Percentiles rank a stretch among this genome's conserved stretches.
Conservation (phyloP, 2,113 vertebrate genomes). For the Arenaria interpres region DNA sequence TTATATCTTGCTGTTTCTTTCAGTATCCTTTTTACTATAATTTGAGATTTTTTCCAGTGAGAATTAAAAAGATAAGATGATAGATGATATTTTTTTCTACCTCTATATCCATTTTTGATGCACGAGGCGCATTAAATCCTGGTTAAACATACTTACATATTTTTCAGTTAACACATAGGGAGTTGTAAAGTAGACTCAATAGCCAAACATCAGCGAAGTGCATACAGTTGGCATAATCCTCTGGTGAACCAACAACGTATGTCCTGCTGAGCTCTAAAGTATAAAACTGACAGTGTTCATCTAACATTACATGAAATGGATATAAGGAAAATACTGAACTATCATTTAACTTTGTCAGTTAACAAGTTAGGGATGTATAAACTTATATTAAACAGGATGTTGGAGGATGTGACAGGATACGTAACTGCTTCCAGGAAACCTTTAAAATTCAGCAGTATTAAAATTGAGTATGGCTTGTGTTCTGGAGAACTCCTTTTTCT, state of each 20-base stretch:
- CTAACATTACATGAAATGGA: neutral
- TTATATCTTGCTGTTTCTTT: neutral
- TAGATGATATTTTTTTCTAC: neutral
- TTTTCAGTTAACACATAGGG: neutral
- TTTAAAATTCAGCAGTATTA: neutral
- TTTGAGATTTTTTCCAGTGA: neutral
- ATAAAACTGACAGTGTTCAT: neutral
- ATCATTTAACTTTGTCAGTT: neutral
- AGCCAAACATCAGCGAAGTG: neutral
- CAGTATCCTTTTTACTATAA: neutral
- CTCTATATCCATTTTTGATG: neutral
- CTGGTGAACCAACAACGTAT: neutral
- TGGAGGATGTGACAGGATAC: neutral
- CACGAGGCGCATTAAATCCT: neutral
- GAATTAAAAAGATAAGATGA: neutral
- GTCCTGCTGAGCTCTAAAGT: neutral
- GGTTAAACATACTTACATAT: neutral
- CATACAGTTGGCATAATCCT: neutral
- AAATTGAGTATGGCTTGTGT: fast-evolving
- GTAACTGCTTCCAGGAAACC: neutral
- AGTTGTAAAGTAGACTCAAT: neutral
- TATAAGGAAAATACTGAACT: neutral
- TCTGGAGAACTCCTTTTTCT: fast-evolving
- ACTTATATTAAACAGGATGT: neutral
- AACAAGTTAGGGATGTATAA: neutral